These are phyloP conservation scores for Notamacropus eugenii DNA, from an alignment of 2,797 vertebrate genomes.

Conservation along the genomic window DNA sequence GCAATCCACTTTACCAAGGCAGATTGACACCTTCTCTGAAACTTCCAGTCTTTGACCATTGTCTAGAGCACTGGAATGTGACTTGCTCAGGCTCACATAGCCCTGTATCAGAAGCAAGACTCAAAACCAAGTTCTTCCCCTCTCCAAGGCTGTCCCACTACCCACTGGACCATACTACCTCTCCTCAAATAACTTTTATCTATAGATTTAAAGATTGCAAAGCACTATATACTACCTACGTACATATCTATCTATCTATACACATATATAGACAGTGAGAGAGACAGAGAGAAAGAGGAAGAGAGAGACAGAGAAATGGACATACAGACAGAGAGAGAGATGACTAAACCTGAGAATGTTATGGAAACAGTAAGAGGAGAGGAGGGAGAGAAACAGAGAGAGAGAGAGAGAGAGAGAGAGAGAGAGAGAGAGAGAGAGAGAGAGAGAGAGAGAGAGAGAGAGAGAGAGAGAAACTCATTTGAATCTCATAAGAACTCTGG, in stretches of 20 bases:
- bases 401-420: too few species aligned
- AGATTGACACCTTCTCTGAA: background rate
- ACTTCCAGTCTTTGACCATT: background rate
- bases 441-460: too few species aligned
- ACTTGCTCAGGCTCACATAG: background rate
- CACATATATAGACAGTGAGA: too few species aligned
- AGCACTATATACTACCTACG: too few species aligned
- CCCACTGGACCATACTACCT: background rate
- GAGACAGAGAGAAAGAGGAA: too few species aligned
- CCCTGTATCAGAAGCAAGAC: background rate
- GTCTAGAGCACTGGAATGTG: background rate
- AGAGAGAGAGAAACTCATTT: background rate
- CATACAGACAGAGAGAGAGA: too few species aligned
- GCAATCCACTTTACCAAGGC: background rate
- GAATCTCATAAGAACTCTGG: background rate
- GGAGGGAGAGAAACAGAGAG: too few species aligned
- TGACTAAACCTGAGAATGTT: too few species aligned
- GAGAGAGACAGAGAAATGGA: too few species aligned
- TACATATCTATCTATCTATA: too few species aligned
- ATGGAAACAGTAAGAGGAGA: too few species aligned
- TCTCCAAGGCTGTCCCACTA: background rate
- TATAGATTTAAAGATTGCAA: background rate
- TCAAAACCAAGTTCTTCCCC: background rate
- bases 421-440: too few species aligned
- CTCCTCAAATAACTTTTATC: background rate